Evolutionary conservation across 2,888 invertebrate genomes (phyloP).

Genomic region (Drosophila aldrichi): DNA sequence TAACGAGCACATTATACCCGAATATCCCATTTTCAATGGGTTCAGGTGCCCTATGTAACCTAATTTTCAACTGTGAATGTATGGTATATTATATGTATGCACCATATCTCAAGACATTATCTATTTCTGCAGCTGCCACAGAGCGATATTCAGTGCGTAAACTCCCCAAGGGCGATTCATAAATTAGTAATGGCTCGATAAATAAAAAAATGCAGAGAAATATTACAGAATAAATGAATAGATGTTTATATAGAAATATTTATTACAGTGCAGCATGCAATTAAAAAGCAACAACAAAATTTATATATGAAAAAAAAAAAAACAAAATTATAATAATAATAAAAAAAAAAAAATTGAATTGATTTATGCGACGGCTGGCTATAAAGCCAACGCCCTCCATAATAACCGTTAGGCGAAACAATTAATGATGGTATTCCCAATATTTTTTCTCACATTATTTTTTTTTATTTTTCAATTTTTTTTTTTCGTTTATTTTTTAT

Average conservation of each 20-base stretch:
- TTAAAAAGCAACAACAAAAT: conserved; percentile 54
- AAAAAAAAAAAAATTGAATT: conserved; percentile 53
- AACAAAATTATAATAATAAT: too few relatives aligned
- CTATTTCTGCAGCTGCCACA: neutral
- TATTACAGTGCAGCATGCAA: conserved; percentile 64
- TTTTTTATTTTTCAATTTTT: conserved; percentile 10
- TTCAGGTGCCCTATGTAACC: too few relatives aligned
- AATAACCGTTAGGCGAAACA: conserved; percentile 56
- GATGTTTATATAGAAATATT: conserved; percentile 39
- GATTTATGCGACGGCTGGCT: conserved; percentile 67
- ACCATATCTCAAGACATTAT: neutral
- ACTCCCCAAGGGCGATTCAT: conserved; percentile 4
- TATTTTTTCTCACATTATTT: conserved; percentile 18
- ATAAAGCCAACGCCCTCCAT: conserved; percentile 54
- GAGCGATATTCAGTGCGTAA: neutral
- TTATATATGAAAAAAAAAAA: too few relatives aligned
- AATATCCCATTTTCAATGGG: too few relatives aligned
- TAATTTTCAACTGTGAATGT: too few relatives aligned
- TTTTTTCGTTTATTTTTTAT: neutral
- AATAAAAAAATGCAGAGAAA: neutral
- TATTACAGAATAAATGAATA: conserved; percentile 21
- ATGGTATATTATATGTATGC: neutral
- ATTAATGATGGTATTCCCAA: conserved; percentile 35
- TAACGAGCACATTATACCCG: too few relatives aligned
- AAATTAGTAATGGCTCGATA: neutral